Conservation (phyloP, 2,888 invertebrate genomes). For the Chrysomela aeneicollis region DNA sequence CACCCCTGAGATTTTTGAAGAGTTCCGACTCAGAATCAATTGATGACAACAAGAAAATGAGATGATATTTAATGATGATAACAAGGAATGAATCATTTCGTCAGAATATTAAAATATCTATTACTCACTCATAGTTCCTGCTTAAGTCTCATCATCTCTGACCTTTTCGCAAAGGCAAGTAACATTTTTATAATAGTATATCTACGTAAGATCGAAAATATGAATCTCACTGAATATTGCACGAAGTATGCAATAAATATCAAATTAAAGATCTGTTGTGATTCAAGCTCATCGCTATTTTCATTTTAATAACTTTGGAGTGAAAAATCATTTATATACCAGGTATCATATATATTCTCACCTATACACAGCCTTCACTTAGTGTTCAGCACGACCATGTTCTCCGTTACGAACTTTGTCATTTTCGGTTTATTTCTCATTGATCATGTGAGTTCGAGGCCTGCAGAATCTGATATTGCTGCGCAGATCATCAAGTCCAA, state of each 20-base stretch:
- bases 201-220: constrained; percentile 30
- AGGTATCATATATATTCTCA: constrained; percentile 36
- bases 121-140: constrained; percentile 28
- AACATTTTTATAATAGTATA: constrained; percentile 37
- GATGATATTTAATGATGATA: not conserved
- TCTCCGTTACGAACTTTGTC: constrained; percentile 15
- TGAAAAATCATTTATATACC: constrained; percentile 30
- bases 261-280: constrained; percentile 25
- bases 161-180: constrained; percentile 34
- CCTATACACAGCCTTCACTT: constrained; percentile 26
- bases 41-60: not conserved
- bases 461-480: constrained; percentile 31
- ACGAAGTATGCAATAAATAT: constrained; percentile 14
- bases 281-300: constrained; percentile 22
- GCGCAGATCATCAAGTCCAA: constrained; percentile 32
- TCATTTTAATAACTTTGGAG: constrained; percentile 21
- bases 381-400: constrained; percentile 33
- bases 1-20: too few species aligned
- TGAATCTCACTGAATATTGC: constrained; percentile 23
- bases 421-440: constrained; percentile 23
- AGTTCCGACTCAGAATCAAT: too few species aligned
- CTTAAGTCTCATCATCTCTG: constrained; percentile 33
- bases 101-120: constrained; percentile 7
- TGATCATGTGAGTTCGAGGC: constrained; percentile 20
- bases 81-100: not conserved